Base-by-base conservation (phyloP, 2,797 vertebrate species). In the Ficedula albicollis region DNA sequence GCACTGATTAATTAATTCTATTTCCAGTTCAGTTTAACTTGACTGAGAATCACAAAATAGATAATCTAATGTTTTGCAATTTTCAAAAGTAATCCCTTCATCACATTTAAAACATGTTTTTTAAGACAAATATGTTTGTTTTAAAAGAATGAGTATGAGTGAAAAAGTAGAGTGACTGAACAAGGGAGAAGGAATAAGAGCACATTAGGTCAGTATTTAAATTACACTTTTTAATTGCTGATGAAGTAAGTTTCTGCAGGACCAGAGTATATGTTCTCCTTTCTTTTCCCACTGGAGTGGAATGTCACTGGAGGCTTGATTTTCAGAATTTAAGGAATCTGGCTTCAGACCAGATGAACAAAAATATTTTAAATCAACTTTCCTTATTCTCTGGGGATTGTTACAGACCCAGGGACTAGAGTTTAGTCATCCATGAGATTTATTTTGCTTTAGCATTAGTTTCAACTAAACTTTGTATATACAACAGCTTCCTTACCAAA, bases 351-450 rank as follows among this genome's bases (percentile, higher is more conserved):
- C 97, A 97, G 91, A 91, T 92, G 91, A 97, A 96, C 87, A 96
- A 95, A 97, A 97, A 96, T 96, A 97, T 87, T 97, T 97, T 92
- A 97, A 97, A 97, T 96, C 95, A 95, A 96, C 95, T 97, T 95
- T 91, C 73, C 93, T 91, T 91, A 96, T 90, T 86, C 97, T 93
- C 96, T 90, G 59, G 96, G 93, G 96, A 96, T 74, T 87, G 90
- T 69, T 91, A 81, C 73, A 96, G 89, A 96, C 59, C 58, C 69
- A 86, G 75, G 69, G 92, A 88, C 91, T 90, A 86, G 48, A 85
- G 89, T 89, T 96, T 89, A 96, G 93, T 92, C 90, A 96, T 96
- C 93, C 85, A 93, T 91, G 84, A 96, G 96, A 97, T 96, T 96
- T 94, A 95, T 96, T 93, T 96, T 97, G 78, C 92, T 96, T 94